Conservation (phyloP, 2,113 vertebrate genomes). For the Calidris pygmaea region DNA sequence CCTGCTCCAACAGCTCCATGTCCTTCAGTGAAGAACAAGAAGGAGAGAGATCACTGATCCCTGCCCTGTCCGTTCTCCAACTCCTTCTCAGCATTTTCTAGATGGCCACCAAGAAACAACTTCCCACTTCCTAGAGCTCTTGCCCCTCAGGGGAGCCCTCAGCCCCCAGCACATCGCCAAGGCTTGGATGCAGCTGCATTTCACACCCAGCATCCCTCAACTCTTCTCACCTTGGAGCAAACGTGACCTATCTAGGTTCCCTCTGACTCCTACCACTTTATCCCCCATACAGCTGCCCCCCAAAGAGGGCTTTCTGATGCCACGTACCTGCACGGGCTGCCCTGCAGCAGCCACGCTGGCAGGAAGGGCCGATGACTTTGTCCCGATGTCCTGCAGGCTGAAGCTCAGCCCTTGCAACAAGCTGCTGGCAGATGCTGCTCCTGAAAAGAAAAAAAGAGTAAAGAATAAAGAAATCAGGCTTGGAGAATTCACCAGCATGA, state of each 20-base stretch:
- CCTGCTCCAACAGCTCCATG: too few relatives aligned
- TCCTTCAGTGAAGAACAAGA: too few relatives aligned
- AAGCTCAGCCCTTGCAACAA: slow-evolving; percentile 96
- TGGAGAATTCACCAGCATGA: background rate
- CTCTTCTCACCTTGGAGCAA: background rate
- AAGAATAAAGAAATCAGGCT: background rate
- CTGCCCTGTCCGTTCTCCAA: fast-evolving
- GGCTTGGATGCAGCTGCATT: background rate
- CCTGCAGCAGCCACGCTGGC: slow-evolving; percentile 58
- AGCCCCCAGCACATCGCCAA: background rate
- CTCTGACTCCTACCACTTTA: background rate
- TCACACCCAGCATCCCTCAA: background rate
- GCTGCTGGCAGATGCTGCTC: slow-evolving; percentile 91
- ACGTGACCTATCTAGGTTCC: background rate
- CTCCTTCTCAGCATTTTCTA: background rate
- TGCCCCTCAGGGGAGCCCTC: fast-evolving
- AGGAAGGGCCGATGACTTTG: slow-evolving; percentile 83
- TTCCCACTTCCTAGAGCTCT: background rate
- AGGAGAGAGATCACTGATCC: fast-evolving
- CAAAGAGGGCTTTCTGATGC: background rate
- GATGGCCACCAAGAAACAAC: too few relatives aligned
- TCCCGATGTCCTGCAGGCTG: slow-evolving; percentile 94
- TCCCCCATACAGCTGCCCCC: background rate
- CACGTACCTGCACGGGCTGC: slow-evolving; percentile 73
- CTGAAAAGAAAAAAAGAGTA: slow-evolving; percentile 8